A percentile compares a stretch with the other conserved stretches of the same genome.
These are phyloP conservation scores for Parelbella ahira DNA, from an alignment of 2,888 invertebrate genomes.

Conservation along the genomic window DNA sequence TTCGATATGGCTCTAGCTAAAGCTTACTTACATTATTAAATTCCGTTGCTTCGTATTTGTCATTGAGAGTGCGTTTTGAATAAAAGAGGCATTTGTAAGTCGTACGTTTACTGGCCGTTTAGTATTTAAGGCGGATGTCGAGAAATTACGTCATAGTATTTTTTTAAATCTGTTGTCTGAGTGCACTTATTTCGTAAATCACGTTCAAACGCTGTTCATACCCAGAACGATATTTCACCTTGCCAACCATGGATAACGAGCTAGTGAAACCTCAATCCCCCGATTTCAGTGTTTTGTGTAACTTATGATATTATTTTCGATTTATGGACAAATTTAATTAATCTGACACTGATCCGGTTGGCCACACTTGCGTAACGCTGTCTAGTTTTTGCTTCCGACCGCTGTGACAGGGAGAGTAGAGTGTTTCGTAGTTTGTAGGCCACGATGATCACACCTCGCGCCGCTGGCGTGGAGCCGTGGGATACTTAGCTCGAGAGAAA, in stretches of 20 bases:
- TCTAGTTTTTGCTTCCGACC: slow-evolving; percentile 37
- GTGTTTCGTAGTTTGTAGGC: slow-evolving; percentile 54
- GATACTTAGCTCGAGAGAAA: slow-evolving; percentile 57
- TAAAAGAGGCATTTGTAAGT: slow-evolving; percentile 9
- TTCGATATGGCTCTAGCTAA: slow-evolving; percentile 13
- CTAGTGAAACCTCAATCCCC: slow-evolving; percentile 2
- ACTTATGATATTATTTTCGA: slow-evolving; percentile 12
- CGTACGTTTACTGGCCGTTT: slow-evolving; percentile 8
- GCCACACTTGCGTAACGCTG: slow-evolving; percentile 37
- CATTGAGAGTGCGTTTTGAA: slow-evolving; percentile 2
- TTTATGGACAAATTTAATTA: slow-evolving; percentile 18
- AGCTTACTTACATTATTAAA: too few species aligned
- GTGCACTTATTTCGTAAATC: slow-evolving; percentile 10
- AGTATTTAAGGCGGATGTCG: slow-evolving; percentile 18
- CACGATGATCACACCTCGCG: slow-evolving; percentile 52
- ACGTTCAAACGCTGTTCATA: slow-evolving; percentile 4
- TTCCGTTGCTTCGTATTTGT: slow-evolving; percentile 13
- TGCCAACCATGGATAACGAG: slow-evolving; percentile 8
- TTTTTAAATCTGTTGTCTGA: background rate
- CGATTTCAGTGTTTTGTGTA: slow-evolving; percentile 14
- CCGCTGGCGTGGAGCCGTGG: slow-evolving; percentile 37
- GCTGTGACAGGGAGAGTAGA: slow-evolving; percentile 65
- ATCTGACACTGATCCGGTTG: slow-evolving; percentile 26
- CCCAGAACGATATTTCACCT: slow-evolving; percentile 7
- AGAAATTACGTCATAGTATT: slow-evolving; percentile 9